Conservation (phyloP, 2,888 invertebrate genomes). For the Kuschelorhynchus macadamiae region DNA sequence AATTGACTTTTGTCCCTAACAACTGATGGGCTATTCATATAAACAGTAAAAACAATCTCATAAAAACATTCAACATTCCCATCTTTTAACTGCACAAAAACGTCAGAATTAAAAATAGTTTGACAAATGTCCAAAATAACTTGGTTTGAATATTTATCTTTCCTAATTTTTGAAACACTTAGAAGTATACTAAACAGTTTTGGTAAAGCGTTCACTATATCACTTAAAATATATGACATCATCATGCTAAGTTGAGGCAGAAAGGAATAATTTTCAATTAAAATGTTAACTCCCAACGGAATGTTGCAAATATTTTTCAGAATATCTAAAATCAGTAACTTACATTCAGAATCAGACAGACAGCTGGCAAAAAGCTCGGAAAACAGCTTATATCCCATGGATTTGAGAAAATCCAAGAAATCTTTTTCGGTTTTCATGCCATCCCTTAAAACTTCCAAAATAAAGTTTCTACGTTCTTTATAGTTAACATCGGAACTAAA, state of each 20-base stretch:
- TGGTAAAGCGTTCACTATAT: slow-evolving; percentile 34
- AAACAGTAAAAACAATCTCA: slow-evolving; percentile 47
- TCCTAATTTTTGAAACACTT: slow-evolving; percentile 53
- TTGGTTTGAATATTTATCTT: slow-evolving; percentile 39
- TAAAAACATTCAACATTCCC: slow-evolving; percentile 37
- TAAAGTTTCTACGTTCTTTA: slow-evolving; percentile 81
- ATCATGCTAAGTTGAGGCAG: slow-evolving; percentile 76
- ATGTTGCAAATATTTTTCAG: slow-evolving; percentile 76
- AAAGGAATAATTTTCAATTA: slow-evolving; percentile 79
- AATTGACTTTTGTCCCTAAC: slow-evolving; percentile 24
- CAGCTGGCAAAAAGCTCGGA: slow-evolving; percentile 78
- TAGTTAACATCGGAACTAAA: slow-evolving; percentile 83
- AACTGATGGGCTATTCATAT: slow-evolving; percentile 18
- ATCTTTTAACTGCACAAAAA: slow-evolving; percentile 36
- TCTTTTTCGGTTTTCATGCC: slow-evolving; percentile 84
- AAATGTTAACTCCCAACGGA: slow-evolving; percentile 75
- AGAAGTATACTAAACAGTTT: slow-evolving; percentile 54
- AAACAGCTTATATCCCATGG: slow-evolving; percentile 83
- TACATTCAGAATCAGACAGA: slow-evolving; percentile 75
- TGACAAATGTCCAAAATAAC: slow-evolving; percentile 36
- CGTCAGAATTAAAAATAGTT: slow-evolving; percentile 40
- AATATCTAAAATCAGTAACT: slow-evolving; percentile 78
- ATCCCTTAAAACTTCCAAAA: slow-evolving; percentile 81
- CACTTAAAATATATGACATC: slow-evolving; percentile 13
- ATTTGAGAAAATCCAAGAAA: slow-evolving; percentile 79